Evolutionary conservation across 2,113 vertebrate species (phyloP), one percentile per base, ranked within the genome.

Genomic region (Misgurnus anguillicaudatus): DNA sequence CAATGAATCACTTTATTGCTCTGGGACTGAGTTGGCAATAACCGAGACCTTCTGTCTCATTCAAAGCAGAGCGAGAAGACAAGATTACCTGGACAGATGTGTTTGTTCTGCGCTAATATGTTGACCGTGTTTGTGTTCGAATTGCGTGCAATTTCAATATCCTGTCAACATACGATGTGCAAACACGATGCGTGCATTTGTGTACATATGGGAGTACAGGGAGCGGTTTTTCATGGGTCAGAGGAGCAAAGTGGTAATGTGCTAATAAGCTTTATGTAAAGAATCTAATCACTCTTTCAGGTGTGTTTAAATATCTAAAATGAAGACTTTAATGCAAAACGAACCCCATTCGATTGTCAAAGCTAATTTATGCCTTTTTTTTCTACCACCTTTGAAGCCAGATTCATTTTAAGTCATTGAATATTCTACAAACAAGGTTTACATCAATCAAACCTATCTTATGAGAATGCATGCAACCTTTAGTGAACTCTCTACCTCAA

Each of bases 1-100:
- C 85, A 83, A 88, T 91, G 89, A 92, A 92, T 92, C 90, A 91
- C 88, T 91, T 88, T 89, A 92, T 89, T 91, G 91, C 90, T 90
- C 84, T 87, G 90, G 89, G 90, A 91, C 89, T 31, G 58, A 80
- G 75, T 81, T 81, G 84, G 85, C 83, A 89, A 84, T 90, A 86
- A 87, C 83, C 75, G 79, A 83, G 83, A 82, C 79, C 77, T 85
- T 87, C 79, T 86, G 87, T 90, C 87, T 82, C 80, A 84, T 84
- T 84, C 82, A 82, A 64, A 85, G 69, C 70, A 79, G 86, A 79
- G 64, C 31, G 31, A 45, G 60, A 74, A 82, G 85, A 87, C 83
- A 79, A 87, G 87, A 91, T 85, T 86, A 91, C 89, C 70, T 24
- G 85, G 86, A 86, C 73, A 78, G 81, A 85, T 86, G 82, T 86